Evolutionary conservation across 2,113 vertebrate genomes (phyloP).

Genomic region (Argyrosomus japonicus): DNA sequence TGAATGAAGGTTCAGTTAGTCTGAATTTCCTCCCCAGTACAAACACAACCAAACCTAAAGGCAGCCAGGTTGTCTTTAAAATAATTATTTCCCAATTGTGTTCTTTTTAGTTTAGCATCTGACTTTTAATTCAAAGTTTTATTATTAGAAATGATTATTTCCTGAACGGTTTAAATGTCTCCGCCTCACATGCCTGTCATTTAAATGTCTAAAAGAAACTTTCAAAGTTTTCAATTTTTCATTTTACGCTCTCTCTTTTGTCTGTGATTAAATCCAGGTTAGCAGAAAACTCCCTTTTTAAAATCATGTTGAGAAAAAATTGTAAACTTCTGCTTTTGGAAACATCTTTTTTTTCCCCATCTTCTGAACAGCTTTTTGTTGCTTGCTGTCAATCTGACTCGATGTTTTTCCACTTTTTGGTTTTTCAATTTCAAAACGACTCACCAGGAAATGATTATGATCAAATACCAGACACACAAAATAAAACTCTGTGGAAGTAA

Average conservation of each 20-base stretch:
- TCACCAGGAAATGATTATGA: neutral
- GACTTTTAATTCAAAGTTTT: neutral
- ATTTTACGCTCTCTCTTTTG: neutral
- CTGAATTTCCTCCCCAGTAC: neutral
- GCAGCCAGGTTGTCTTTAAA: neutral
- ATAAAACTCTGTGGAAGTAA: neutral
- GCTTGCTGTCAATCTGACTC: neutral
- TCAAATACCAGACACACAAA: slow-evolving; percentile 3
- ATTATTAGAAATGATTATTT: slow-evolving; percentile 8
- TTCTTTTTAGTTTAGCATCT: neutral
- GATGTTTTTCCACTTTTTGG: neutral
- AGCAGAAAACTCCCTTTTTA: neutral
- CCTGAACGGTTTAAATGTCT: slow-evolving; percentile 1
- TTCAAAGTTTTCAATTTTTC: neutral
- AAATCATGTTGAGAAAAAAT: neutral
- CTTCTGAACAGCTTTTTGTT: neutral
- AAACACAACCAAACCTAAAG: neutral
- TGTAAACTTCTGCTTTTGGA: neutral
- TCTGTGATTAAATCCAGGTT: neutral
- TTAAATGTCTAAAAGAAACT: slow-evolving; percentile 15
- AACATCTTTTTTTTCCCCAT: neutral
- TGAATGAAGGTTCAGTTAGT: neutral
- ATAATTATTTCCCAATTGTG: slow-evolving; percentile 7
- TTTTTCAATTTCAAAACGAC: neutral
- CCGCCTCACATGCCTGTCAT: neutral